Evolutionary conservation across 2,797 vertebrate species (phyloP).

Genomic region (Sciurus carolinensis): DNA sequence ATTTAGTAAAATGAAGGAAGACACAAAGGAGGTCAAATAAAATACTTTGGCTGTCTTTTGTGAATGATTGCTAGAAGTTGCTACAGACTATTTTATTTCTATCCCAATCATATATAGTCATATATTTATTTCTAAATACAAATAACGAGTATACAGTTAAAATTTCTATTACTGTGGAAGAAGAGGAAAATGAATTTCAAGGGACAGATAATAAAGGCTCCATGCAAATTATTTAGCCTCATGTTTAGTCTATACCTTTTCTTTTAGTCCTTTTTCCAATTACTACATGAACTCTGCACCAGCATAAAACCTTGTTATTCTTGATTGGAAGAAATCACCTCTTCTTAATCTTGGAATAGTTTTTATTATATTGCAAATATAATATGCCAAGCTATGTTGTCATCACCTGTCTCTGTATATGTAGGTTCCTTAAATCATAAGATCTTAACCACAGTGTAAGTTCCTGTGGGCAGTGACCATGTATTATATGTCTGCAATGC

Average conservation of each 20-base stretch:
- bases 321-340: neutral
- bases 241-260: neutral
- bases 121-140: neutral
- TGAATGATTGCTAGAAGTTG: neutral
- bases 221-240: neutral
- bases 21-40: neutral
- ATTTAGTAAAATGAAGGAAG: neutral
- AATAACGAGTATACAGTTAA: neutral
- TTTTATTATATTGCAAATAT: neutral
- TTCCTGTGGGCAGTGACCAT: neutral
- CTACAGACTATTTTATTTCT: conserved; percentile 24
- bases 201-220: neutral
- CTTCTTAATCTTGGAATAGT: neutral
- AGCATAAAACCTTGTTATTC: neutral
- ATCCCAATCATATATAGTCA: neutral
- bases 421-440: neutral
- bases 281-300: neutral
- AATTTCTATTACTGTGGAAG: neutral
- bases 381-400: neutral
- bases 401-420: neutral
- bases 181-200: conserved; percentile 26
- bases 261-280: conserved; percentile 5
- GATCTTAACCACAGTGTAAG: neutral
- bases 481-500: neutral
- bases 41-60: neutral